phyloP scores from a whole-genome alignment of 2,888 invertebrate species.

The Cremastinae sp. region DNA sequence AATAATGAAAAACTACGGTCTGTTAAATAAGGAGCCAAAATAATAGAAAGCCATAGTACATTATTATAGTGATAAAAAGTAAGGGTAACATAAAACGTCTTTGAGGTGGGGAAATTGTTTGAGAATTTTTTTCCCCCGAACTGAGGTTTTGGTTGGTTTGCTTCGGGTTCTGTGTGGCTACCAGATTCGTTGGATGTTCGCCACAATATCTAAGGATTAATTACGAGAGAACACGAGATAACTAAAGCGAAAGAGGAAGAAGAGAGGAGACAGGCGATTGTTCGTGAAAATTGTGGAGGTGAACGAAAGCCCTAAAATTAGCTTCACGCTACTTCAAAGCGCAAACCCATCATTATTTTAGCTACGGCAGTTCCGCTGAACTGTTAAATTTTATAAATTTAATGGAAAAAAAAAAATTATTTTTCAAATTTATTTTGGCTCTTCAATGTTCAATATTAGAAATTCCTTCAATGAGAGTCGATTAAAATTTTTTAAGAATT shows the following conservation, averaged over 20 bases:
- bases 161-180: slow-evolving; percentile 34
- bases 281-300: slow-evolving; percentile 16
- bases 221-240: slow-evolving; percentile 46
- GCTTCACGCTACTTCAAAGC: slow-evolving; percentile 8
- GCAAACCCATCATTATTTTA: slow-evolving; percentile 18
- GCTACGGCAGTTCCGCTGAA: background rate
- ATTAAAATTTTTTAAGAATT: slow-evolving; percentile 4
- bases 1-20: too few species aligned
- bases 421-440: too few species aligned
- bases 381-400: background rate
- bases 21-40: background rate
- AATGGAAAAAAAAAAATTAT: too few species aligned
- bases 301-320: slow-evolving; percentile 43
- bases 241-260: slow-evolving; percentile 26
- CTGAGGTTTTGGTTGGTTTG: slow-evolving; percentile 9
- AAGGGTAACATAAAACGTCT: slow-evolving; percentile 3
- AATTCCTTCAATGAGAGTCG: too few species aligned
- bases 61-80: background rate
- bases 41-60: too few species aligned
- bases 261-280: background rate
- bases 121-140: slow-evolving; percentile 6
- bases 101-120: slow-evolving; percentile 12
- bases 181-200: slow-evolving; percentile 37
- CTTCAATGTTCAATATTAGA: too few species aligned
- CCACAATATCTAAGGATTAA: slow-evolving; percentile 34